Evolutionary conservation across 2,113 vertebrate species (phyloP), one percentile per base, ranked within the genome.

Genomic region (Prochilodus magdalenae): DNA sequence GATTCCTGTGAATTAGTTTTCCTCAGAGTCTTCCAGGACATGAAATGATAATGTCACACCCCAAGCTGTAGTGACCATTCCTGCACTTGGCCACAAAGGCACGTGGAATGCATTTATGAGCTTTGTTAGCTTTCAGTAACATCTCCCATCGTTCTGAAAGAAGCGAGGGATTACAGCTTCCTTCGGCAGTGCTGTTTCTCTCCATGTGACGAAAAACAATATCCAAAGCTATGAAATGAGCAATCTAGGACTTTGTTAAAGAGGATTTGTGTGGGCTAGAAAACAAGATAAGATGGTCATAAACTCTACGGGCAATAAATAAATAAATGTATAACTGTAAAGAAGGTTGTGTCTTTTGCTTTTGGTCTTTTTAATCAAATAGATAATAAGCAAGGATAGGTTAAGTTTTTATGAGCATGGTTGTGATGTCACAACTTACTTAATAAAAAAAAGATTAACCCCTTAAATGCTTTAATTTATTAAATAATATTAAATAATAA

Each of bases 31-130:
- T 85, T 44, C 73, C 71, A 77, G 84, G 84, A 82, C 73, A 63
- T 84, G 71, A 85, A 73, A 84, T 75, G 66, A 84, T 83, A 30
- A 82, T 84, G 82, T 86, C 75, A 83, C 72, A 73, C 60, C 44
- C 49, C 26, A 75, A 67, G 57, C 55, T 47, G 26, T 69, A 12
- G 69, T 70, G 79, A 81, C 79, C 82, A 49, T 40, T 72, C 71
- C 69, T 44, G 53, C 27, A 70, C 59, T 3, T 62, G 29, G 24
- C 69, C 53, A 47, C 67, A 24, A 49, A 53, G 72, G 60, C 72
- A 62, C 59, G 62, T 11, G 65, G 29, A 66, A 85, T 63, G 30
- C 79, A 70, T 87, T 87, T 80, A 79, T 47, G 63, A 71, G 76
- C 77, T 83, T 82, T 51, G 62, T 73, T 83, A 40, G 67, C 67